A percentile compares a stretch with the other conserved stretches of the same genome.
These are phyloP conservation scores for Tyrannus savana DNA, from an alignment of 2,113 vertebrate genomes.

Conservation along the genomic window DNA sequence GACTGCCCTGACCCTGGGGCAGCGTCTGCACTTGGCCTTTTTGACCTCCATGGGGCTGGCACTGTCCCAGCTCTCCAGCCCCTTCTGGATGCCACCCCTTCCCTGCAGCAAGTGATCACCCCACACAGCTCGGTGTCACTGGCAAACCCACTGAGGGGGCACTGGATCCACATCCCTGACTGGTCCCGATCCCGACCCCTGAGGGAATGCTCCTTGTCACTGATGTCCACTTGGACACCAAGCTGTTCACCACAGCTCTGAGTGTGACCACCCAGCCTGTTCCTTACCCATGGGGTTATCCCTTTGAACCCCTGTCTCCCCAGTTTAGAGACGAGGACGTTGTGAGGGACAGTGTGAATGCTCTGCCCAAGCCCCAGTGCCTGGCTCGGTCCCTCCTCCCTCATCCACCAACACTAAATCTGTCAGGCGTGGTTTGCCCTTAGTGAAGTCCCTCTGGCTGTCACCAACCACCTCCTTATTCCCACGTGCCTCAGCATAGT, in stretches of 20 bases:
- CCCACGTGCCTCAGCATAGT: not conserved
- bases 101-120: not conserved
- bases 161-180: not conserved
- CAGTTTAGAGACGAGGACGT: not conserved
- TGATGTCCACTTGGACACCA: not conserved
- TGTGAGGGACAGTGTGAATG: not conserved
- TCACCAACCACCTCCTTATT: not conserved
- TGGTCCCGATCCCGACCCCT: not conserved
- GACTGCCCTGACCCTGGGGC: not conserved
- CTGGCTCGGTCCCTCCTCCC: not conserved
- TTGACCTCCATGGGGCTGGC: not conserved
- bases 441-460: not conserved
- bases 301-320: not conserved
- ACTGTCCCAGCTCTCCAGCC: not conserved
- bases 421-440: not conserved
- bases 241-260: not conserved
- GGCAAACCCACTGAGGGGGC: not conserved
- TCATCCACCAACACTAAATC: not conserved
- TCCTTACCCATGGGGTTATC: not conserved
- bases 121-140: not conserved
- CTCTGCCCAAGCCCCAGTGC: not conserved
- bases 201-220: not conserved
- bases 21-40: not conserved
- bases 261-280: not conserved
- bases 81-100: not conserved